Evolutionary conservation across 2,797 vertebrate genomes (phyloP).

Genomic region (Protosalanx chinensis): DNA sequence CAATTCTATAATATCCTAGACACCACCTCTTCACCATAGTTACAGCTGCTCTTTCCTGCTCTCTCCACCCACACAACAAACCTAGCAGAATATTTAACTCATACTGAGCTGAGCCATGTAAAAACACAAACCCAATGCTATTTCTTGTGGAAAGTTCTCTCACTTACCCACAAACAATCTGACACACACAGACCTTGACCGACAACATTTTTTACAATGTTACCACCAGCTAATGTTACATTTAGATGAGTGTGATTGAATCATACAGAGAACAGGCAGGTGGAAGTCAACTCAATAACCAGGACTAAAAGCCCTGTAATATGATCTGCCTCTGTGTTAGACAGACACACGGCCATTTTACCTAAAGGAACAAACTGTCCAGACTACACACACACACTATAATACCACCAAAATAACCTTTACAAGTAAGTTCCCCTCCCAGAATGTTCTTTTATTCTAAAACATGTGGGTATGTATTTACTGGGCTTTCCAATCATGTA

Average conservation of each 20-base stretch:
- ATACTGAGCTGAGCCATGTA: conserved; percentile 45
- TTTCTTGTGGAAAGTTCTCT: neutral
- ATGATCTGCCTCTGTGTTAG: conserved; percentile 52
- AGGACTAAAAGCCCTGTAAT: conserved; percentile 49
- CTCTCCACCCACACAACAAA: conserved; percentile 73
- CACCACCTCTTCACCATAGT: conserved; percentile 71
- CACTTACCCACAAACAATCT: neutral
- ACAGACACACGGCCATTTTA: conserved; percentile 31
- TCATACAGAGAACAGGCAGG: conserved; percentile 49
- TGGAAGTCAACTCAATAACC: conserved; percentile 42
- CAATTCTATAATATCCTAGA: conserved; percentile 64
- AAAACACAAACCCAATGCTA: conserved; percentile 11
- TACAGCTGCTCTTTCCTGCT: conserved; percentile 65
- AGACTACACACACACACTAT: conserved; percentile 40
- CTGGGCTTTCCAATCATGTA: neutral
- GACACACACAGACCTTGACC: conserved; percentile 14
- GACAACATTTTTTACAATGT: conserved; percentile 33
- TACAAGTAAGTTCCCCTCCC: no score
- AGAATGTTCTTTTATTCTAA: neutral
- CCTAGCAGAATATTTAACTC: conserved; percentile 67
- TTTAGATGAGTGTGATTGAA: conserved; percentile 55
- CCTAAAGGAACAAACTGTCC: conserved; percentile 37
- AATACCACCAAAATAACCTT: conserved; percentile 23
- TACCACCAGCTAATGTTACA: conserved; percentile 51
- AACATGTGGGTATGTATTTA: neutral